Conservation (phyloP, 2,113 vertebrate genomes). For the Oostethus manadensis region DNA sequence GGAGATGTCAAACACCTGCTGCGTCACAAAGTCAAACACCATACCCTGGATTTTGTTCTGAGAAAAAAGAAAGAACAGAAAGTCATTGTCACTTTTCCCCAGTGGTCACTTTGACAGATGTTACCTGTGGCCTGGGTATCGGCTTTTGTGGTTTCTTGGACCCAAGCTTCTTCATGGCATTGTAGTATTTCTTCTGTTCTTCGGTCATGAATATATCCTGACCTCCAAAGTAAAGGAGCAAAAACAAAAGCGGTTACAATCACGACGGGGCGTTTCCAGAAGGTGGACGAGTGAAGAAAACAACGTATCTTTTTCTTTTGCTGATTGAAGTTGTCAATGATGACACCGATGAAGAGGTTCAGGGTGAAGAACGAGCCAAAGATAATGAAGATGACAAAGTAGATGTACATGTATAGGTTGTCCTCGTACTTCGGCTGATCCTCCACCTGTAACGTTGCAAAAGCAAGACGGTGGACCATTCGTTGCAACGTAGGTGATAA, state of each 20-base stretch:
- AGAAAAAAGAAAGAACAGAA: slow-evolving; percentile 5
- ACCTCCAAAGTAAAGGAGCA: slow-evolving; percentile 93
- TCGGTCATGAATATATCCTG: slow-evolving; percentile 99
- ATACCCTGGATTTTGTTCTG: slow-evolving; percentile 93
- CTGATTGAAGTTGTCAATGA: slow-evolving; percentile 99
- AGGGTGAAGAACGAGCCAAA: slow-evolving; percentile 98
- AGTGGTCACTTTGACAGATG: background rate
- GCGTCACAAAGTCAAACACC: slow-evolving; percentile 95
- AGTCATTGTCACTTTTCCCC: background rate
- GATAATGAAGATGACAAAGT: slow-evolving; percentile 99
- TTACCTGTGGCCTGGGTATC: slow-evolving; percentile 89
- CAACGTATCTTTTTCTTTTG: slow-evolving; percentile 99
- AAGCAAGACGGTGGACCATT: background rate
- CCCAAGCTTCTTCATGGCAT: slow-evolving; percentile 98
- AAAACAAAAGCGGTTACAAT: slow-evolving; percentile 80
- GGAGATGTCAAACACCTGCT: slow-evolving; percentile 96
- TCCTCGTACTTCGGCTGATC: slow-evolving; percentile 91
- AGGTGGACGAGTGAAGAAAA: slow-evolving; percentile 18
- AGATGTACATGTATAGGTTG: slow-evolving; percentile 99
- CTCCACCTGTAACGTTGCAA: slow-evolving; percentile 66
- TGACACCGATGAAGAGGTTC: slow-evolving; percentile 98
- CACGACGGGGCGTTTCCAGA: background rate
- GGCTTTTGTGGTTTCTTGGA: slow-evolving; percentile 99
- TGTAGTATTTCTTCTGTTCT: slow-evolving; percentile 98
- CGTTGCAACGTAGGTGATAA: too few species aligned